Evolutionary conservation across 2,888 invertebrate genomes (phyloP), one percentile per base, ranked within the genome.

Genomic region (Tipula helvola): DNA sequence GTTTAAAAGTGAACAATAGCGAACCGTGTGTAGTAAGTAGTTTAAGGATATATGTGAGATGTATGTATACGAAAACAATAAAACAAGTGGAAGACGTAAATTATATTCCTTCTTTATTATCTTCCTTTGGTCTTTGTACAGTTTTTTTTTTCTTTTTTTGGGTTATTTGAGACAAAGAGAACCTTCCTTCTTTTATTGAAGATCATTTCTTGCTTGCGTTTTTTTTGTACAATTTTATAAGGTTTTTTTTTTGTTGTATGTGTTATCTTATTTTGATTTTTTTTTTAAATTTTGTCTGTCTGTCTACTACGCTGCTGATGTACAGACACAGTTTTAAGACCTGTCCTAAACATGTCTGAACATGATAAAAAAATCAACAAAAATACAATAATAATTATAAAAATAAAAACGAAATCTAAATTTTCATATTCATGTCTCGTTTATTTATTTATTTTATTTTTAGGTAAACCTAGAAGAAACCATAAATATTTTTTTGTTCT

Each of bases 381-480:
- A 44, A 7, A 44, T 44, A 52, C 28, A 71, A 18, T 71, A 71
- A 71, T 71, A 71, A 71, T 71, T 71, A 71, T 71, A 8, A 71
- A 71, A 71, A 71, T 71, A 71, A 71, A 57, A 57, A 39, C 39
- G 5, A 39, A 39, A 7, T 39, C 52, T 57, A 57, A 71, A 71
- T 71, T 71, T 71, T 71, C 71, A 71, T 71, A 71, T 71, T 71
- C 71, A 71, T 71, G 71, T 71, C 71, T 71, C 71, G 71, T 28
- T 18, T 71, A 10, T 39, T 39, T 5, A 7, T 39, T 39, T 39
- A 2, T 39, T 52, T 52, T 52, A 16, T 52, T 52, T 16, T 71
- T 71, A 71, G 71, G 71, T 71, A 71, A 71, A 71, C 71, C 71
- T 71, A 71, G 71, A 71, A 71, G 71, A 71, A 71, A 71, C 71